Percentiles rank a stretch among this genome's conserved stretches.
phyloP scores from a whole-genome alignment of 2,113 vertebrate species.

The Saguinus midas region DNA sequence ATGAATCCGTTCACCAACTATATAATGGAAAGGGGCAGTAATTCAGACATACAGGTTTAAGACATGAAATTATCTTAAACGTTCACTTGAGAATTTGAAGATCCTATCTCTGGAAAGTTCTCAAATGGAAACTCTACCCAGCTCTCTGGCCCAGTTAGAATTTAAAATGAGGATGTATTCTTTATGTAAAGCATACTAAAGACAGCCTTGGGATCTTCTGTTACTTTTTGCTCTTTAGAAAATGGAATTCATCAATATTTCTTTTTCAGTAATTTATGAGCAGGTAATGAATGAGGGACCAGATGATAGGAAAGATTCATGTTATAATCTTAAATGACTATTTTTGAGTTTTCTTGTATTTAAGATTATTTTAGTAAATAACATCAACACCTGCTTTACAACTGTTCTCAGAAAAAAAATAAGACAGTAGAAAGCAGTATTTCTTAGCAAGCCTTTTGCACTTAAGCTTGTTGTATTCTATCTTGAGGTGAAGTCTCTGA shows the following conservation, averaged over 20 bases:
- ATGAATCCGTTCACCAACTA: background rate
- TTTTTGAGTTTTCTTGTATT: background rate
- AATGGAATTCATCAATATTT: background rate
- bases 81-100: background rate
- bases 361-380: conserved; percentile 17
- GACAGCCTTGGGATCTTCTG: background rate
- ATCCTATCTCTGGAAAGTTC: background rate
- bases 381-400: background rate
- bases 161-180: background rate
- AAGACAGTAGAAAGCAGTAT: background rate
- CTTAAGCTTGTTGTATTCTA: background rate
- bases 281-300: background rate
- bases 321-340: background rate
- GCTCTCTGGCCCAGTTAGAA: conserved; percentile 4
- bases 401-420: background rate
- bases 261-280: conserved; percentile 37
- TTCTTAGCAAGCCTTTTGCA: background rate
- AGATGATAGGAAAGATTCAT: background rate
- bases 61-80: conserved; percentile 44
- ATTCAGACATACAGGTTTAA: background rate
- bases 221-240: background rate
- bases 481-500: background rate
- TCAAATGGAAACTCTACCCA: background rate
- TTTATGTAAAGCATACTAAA: conserved; percentile 6
- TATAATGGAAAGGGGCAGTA: background rate